Evolutionary conservation across 2,888 invertebrate species (phyloP).

Genomic region (Pollenia amentaria): DNA sequence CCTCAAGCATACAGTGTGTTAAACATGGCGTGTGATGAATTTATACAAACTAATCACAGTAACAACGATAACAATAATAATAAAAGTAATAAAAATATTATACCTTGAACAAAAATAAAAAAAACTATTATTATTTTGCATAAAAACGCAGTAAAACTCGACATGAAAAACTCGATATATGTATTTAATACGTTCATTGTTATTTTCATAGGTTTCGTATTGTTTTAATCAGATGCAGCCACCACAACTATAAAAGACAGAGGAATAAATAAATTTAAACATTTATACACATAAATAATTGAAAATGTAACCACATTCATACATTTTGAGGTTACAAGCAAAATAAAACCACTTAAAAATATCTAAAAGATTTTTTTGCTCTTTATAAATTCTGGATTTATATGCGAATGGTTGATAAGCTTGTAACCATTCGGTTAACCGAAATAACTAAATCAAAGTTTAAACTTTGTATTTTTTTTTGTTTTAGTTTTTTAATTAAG

Average conservation of each 20-base stretch:
- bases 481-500: not conserved
- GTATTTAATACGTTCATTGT: not conserved
- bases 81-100: not conserved
- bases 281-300: constrained; percentile 1
- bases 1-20: not conserved
- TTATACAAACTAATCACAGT: constrained; percentile 24
- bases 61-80: not conserved
- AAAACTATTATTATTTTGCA: constrained; percentile 26
- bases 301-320: not conserved
- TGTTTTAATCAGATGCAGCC: constrained; percentile 27
- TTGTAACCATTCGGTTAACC: not conserved
- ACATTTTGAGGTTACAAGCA: not conserved
- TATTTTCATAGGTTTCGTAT: not conserved
- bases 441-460: not conserved
- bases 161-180: constrained; percentile 31
- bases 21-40: constrained; percentile 46
- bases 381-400: not conserved
- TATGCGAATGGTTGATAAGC: not conserved
- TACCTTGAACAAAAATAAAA: no score
- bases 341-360: constrained; percentile 1
- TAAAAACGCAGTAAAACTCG: constrained; percentile 46
- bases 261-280: not conserved
- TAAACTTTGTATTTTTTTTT: not conserved
- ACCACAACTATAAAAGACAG: not conserved
- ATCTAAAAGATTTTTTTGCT: not conserved